These are phyloP conservation scores for Alcedo quadribrachys DNA, from an alignment of 2,797 vertebrate species.

Conservation along the genomic window DNA sequence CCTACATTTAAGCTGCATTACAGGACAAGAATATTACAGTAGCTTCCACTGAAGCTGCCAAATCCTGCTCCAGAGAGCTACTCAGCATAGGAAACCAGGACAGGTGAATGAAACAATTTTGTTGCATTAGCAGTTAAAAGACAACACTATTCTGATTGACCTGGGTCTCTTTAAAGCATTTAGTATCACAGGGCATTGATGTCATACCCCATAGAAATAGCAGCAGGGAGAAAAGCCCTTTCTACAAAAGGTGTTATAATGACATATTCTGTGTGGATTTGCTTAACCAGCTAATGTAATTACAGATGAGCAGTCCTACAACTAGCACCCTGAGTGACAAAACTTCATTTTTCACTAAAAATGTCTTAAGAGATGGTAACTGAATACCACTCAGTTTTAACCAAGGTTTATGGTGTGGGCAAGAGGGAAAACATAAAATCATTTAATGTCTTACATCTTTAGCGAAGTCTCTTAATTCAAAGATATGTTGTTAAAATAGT, in stretches of 20 bases:
- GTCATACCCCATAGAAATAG: background rate
- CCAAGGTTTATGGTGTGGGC: accelerated
- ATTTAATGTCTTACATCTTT: background rate
- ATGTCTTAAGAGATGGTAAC: background rate
- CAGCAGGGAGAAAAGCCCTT: background rate
- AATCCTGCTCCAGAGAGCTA: background rate
- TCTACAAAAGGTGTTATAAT: background rate
- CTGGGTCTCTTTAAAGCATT: background rate
- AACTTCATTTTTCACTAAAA: background rate
- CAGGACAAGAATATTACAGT: too few species aligned
- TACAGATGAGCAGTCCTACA: background rate
- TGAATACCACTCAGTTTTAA: background rate
- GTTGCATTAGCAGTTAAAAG: background rate
- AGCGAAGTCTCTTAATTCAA: background rate
- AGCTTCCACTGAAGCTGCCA: background rate
- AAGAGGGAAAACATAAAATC: background rate
- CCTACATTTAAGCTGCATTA: too few species aligned
- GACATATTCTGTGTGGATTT: background rate
- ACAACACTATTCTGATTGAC: background rate
- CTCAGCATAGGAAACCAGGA: background rate
- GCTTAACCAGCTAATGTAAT: background rate
- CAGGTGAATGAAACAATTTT: background rate
- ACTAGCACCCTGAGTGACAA: background rate
- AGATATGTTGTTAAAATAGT: background rate
- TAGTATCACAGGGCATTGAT: background rate